Evolutionary conservation across 2,113 vertebrate species (phyloP).

Genomic region (Rhea pennata): DNA sequence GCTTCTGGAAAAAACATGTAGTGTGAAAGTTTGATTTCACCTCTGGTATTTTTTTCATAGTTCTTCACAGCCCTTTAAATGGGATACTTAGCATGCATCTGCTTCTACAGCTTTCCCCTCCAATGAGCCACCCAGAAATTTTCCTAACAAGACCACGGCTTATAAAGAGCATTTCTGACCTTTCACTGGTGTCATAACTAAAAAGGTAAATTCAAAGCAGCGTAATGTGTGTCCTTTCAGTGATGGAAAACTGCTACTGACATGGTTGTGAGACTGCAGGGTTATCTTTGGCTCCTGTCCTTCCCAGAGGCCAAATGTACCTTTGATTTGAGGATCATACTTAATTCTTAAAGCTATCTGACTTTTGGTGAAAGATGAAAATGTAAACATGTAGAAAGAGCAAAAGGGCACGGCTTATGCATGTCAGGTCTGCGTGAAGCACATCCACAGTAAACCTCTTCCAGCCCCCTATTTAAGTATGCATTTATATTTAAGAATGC

Average conservation of each 20-base stretch:
- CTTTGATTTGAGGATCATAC: neutral
- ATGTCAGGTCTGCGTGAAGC: neutral
- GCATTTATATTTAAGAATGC: neutral
- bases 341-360: neutral
- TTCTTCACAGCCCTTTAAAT: neutral
- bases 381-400: neutral
- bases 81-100: neutral
- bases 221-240: neutral
- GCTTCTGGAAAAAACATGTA: neutral
- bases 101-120: neutral
- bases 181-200: neutral
- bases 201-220: neutral
- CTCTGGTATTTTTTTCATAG: neutral
- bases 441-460: neutral
- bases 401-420: neutral
- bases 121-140: neutral
- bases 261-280: neutral
- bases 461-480: accelerated
- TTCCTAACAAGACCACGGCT: accelerated
- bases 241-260: neutral
- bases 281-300: neutral
- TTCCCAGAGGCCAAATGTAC: neutral
- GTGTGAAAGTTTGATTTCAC: neutral
- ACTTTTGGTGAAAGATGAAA: neutral
- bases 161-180: neutral